Evolutionary conservation across 1,140 invertebrate genomes (phyloP).

Genomic region (Microplitis demolitor): DNA sequence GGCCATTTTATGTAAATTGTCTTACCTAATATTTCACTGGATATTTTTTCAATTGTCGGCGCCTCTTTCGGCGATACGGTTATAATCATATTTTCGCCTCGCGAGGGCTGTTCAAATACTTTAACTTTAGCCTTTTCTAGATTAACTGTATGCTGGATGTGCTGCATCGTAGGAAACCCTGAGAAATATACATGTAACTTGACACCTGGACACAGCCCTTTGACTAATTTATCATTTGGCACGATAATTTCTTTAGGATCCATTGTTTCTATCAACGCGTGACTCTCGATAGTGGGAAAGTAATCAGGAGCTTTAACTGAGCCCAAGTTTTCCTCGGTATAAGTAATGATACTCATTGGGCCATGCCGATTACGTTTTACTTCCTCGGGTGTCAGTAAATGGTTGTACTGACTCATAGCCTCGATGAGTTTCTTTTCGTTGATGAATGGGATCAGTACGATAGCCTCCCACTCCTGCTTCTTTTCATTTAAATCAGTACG

Average conservation of each 20-base stretch:
- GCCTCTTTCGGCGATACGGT: slow-evolving; percentile 59
- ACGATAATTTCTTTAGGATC: slow-evolving; percentile 68
- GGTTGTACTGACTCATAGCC: slow-evolving; percentile 78
- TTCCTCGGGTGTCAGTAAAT: slow-evolving; percentile 75
- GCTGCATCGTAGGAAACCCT: slow-evolving; percentile 89
- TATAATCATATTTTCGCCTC: slow-evolving; percentile 84
- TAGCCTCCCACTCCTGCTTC: slow-evolving; percentile 95
- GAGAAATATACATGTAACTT: slow-evolving; percentile 76
- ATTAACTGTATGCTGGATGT: slow-evolving; percentile 76
- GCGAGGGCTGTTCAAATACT: slow-evolving; percentile 85
- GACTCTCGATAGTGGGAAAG: slow-evolving; percentile 71
- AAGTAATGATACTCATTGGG: slow-evolving; percentile 81
- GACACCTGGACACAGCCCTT: slow-evolving; percentile 76
- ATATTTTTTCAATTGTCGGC: slow-evolving; percentile 57
- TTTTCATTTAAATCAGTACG: slow-evolving; percentile 93
- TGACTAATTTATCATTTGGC: slow-evolving; percentile 67
- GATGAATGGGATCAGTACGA: slow-evolving; percentile 96
- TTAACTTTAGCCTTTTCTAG: slow-evolving; percentile 74
- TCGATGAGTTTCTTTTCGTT: slow-evolving; percentile 68
- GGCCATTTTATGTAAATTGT: slow-evolving; percentile 86
- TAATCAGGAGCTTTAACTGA: slow-evolving; percentile 65
- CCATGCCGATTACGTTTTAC: slow-evolving; percentile 79
- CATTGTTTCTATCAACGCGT: slow-evolving; percentile 63
- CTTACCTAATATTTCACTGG: slow-evolving; percentile 72
- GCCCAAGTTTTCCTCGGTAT: slow-evolving; percentile 66